phyloP scores from a whole-genome alignment of 2,888 invertebrate genomes.

The Leptopilina drosophilae region DNA sequence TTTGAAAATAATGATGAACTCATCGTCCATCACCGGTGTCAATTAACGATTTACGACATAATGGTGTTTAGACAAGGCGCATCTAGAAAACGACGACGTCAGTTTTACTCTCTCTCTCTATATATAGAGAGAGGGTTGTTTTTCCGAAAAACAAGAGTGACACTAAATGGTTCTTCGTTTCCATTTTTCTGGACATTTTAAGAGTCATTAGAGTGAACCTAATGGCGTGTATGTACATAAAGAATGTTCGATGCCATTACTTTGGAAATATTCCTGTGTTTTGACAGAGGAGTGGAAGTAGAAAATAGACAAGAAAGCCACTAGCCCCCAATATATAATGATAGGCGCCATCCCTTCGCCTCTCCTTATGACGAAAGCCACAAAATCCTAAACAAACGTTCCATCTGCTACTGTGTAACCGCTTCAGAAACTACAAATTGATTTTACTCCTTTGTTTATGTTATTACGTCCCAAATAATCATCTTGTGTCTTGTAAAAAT shows the following conservation, averaged over 20 bases:
- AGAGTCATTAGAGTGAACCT: background rate
- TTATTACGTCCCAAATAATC: constrained; percentile 1
- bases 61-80: background rate
- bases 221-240: background rate
- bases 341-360: constrained; percentile 39
- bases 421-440: constrained; percentile 17
- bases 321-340: background rate
- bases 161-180: constrained; percentile 14
- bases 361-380: constrained; percentile 41
- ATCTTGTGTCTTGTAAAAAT: constrained; percentile 14
- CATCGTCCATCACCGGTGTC: too few relatives aligned
- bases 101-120: background rate
- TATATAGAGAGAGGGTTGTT: background rate
- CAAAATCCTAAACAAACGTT: constrained; percentile 53
- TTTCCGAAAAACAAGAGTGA: constrained; percentile 16
- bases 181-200: constrained; percentile 8
- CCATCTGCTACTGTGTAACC: constrained; percentile 25
- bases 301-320: constrained; percentile 25
- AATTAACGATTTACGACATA: background rate
- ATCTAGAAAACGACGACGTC: background rate
- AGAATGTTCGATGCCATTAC: constrained; percentile 15
- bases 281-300: constrained; percentile 5
- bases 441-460: constrained; percentile 35
- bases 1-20: too few relatives aligned
- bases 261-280: constrained; percentile 16